These are phyloP conservation scores for Campylomormyrus numenius DNA, from an alignment of 2,113 vertebrate genomes.

Conservation along the genomic window DNA sequence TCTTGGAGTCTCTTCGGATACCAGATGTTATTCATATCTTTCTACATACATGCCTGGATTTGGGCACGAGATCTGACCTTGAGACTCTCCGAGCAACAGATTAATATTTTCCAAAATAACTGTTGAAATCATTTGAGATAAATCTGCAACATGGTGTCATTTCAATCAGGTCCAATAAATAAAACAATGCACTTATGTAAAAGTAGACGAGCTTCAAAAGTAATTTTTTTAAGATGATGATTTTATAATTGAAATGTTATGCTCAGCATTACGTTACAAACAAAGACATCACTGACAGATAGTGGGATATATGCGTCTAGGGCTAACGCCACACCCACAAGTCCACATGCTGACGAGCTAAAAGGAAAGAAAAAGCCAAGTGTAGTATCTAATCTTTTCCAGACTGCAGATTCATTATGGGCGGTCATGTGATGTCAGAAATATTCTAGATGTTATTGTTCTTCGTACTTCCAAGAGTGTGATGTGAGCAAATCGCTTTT, in stretches of 20 bases:
- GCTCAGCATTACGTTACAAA: neutral
- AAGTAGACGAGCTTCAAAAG: neutral
- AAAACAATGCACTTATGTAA: neutral
- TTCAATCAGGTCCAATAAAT: neutral
- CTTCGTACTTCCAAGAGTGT: neutral
- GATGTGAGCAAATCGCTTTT: neutral
- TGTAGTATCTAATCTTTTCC: neutral
- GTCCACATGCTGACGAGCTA: neutral
- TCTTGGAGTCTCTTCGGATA: neutral
- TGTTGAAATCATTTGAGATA: neutral
- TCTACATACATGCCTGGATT: neutral
- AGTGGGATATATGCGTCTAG: neutral
- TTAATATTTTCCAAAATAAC: neutral
- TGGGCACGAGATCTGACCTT: neutral
- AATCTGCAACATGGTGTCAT: neutral
- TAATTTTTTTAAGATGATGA: neutral
- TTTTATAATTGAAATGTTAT: slow-evolving; percentile 8
- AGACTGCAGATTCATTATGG: neutral
- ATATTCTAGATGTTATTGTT: neutral
- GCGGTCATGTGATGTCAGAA: neutral
- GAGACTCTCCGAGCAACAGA: neutral
- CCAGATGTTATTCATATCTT: neutral
- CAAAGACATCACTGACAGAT: neutral
- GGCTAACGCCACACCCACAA: neutral
- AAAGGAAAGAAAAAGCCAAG: neutral